A percentile compares a stretch with the other conserved stretches of the same genome.
These are phyloP conservation scores for Drosophila mercatorum DNA, from an alignment of 2,888 invertebrate species.

Conservation along the genomic window DNA sequence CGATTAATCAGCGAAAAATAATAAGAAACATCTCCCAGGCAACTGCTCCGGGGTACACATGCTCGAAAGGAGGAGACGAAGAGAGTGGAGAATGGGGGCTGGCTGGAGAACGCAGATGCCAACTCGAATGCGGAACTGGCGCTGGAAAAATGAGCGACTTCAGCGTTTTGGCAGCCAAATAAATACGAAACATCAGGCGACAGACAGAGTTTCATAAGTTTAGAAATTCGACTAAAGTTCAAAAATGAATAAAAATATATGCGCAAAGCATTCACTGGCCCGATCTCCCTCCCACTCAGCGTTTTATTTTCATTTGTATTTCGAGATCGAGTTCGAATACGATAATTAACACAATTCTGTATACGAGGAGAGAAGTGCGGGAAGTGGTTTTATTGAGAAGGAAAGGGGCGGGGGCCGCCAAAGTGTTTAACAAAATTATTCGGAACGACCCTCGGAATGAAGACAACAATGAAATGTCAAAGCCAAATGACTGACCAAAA, in stretches of 20 bases:
- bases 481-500: slow-evolving; percentile 76
- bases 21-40: slow-evolving; percentile 76
- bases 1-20: slow-evolving; percentile 81
- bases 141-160: slow-evolving; percentile 69
- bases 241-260: slow-evolving; percentile 41
- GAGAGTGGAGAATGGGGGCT: slow-evolving; percentile 38
- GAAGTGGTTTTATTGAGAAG: slow-evolving; percentile 15
- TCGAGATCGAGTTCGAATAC: slow-evolving; percentile 7
- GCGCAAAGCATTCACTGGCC: not conserved
- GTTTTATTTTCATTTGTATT: slow-evolving; percentile 10
- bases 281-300: not conserved
- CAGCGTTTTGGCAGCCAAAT: slow-evolving; percentile 75
- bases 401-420: not conserved
- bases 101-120: slow-evolving; percentile 37
- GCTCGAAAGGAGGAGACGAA: slow-evolving; percentile 18
- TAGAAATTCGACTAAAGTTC: slow-evolving; percentile 39
- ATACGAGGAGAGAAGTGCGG: slow-evolving; percentile 4
- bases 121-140: slow-evolving; percentile 71
- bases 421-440: slow-evolving; percentile 39
- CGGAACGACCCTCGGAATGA: slow-evolving; percentile 58
- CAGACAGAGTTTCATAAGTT: slow-evolving; percentile 47
- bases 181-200: slow-evolving; percentile 65
- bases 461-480: slow-evolving; percentile 73
- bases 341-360: slow-evolving; percentile 35
- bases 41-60: slow-evolving; percentile 31